Evolutionary conservation across 2,113 vertebrate species (phyloP).

Genomic region (Brachionichthys hirsutus): DNA sequence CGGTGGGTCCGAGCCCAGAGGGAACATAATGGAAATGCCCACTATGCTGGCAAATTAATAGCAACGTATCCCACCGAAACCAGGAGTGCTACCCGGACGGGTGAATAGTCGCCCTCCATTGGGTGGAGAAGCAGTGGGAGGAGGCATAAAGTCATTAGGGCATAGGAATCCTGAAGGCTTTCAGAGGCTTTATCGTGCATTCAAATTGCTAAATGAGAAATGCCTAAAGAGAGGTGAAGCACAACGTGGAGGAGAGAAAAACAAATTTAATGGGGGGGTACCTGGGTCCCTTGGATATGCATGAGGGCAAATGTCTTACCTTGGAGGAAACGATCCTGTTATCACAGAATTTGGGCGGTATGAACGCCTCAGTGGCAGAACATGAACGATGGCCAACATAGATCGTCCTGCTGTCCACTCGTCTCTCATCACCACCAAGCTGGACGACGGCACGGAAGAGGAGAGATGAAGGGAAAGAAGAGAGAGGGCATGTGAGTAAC

Average conservation of each 20-base stretch:
- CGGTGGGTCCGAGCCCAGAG: slow-evolving; percentile 22
- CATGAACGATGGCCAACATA: slow-evolving; percentile 84
- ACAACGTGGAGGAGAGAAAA: slow-evolving; percentile 12
- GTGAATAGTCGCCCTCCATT: no score
- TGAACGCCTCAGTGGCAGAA: slow-evolving; percentile 79
- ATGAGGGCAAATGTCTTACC: slow-evolving; percentile 76
- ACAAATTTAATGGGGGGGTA: neutral
- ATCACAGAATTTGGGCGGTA: slow-evolving; percentile 91
- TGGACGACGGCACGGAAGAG: slow-evolving; percentile 42
- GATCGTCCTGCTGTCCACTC: slow-evolving; percentile 89
- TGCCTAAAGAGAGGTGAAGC: slow-evolving; percentile 18
- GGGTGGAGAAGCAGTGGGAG: no score
- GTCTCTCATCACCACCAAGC: slow-evolving; percentile 90
- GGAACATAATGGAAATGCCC: slow-evolving; percentile 45
- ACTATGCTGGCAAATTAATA: slow-evolving; percentile 33
- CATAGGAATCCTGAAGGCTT: slow-evolving; percentile 14
- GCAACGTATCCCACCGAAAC: no score
- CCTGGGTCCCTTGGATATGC: neutral
- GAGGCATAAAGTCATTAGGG: slow-evolving; percentile 23
- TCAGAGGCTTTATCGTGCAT: slow-evolving; percentile 31
- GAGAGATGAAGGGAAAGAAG: neutral
- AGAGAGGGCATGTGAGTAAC: slow-evolving; percentile 4
- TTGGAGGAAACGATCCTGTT: slow-evolving; percentile 98
- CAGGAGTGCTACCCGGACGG: no score
- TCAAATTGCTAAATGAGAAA: slow-evolving; percentile 35